Conservation (phyloP, 2,113 vertebrate genomes). For the Heterocephalus glaber region DNA sequence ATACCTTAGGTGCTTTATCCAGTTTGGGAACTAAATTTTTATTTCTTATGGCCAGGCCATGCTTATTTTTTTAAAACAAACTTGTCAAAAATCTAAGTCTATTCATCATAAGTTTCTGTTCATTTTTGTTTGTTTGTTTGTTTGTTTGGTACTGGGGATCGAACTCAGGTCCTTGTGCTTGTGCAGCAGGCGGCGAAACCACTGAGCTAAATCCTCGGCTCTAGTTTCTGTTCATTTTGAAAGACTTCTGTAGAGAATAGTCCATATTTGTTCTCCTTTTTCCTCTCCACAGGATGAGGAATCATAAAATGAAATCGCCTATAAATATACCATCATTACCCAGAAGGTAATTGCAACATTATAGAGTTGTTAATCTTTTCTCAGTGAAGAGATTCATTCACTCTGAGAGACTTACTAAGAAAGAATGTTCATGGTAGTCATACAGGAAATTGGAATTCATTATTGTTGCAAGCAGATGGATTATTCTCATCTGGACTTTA, state of each 20-base stretch:
- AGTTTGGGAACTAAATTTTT: not conserved
- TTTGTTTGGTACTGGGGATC: no score
- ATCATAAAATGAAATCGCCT: constrained; percentile 66
- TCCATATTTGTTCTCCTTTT: constrained; percentile 46
- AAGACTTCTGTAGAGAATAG: constrained; percentile 53
- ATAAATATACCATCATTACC: constrained; percentile 65
- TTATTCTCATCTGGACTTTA: constrained; percentile 19
- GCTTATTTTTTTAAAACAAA: constrained; percentile 45
- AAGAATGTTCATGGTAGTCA: constrained; percentile 30
- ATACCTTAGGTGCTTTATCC: not conserved
- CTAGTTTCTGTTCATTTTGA: no score
- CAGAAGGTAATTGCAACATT: constrained; percentile 68
- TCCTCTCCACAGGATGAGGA: constrained; percentile 42
- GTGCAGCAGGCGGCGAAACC: no score
- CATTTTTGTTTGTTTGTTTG: no score
- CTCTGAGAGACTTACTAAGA: constrained; percentile 46
- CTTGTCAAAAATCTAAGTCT: constrained; percentile 36
- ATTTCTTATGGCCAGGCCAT: not conserved
- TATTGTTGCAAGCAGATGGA: constrained; percentile 35
- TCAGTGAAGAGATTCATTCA: constrained; percentile 65
- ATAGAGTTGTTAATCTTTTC: constrained; percentile 70
- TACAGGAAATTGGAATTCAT: constrained; percentile 30
- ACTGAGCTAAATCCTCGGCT: no score
- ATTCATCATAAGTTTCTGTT: constrained; percentile 37
- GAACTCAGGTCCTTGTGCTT: no score